Percentiles rank a stretch among this genome's conserved stretches.
These are phyloP conservation scores for Scaptomyza montana DNA, from an alignment of 1,140 invertebrate species.

Conservation along the genomic window DNA sequence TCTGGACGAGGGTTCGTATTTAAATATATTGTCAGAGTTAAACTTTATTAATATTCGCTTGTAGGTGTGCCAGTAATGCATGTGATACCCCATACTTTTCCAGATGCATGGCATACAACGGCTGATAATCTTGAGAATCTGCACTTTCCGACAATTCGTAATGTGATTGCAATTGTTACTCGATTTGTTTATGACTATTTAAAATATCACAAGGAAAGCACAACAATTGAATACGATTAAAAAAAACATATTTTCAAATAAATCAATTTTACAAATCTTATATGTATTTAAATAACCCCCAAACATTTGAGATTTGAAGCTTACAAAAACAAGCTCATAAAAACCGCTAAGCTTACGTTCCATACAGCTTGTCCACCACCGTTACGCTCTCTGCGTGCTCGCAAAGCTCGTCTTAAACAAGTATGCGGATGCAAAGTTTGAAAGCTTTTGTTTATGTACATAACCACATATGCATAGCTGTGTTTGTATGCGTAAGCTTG, in stretches of 20 bases:
- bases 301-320: neutral
- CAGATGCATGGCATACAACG: conserved; percentile 17
- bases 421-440: conserved; percentile 19
- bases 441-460: conserved; percentile 21
- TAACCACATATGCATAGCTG: neutral
- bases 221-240: neutral
- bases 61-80: conserved; percentile 44
- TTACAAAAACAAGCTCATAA: neutral
- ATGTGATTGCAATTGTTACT: conserved; percentile 44
- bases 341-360: neutral
- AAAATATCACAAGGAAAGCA: neutral
- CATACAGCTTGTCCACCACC: neutral
- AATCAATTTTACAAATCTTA: too few relatives aligned
- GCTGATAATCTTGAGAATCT: conserved; percentile 29
- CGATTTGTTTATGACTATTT: conserved; percentile 38
- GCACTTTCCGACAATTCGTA: conserved; percentile 49
- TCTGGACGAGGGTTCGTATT: conserved; percentile 20
- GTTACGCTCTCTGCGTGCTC: neutral
- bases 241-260: too few relatives aligned
- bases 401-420: conserved; percentile 7
- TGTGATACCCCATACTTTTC: conserved; percentile 39
- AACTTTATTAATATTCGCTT: neutral
- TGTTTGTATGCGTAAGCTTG: conserved; percentile 9
- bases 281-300: neutral
- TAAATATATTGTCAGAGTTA: neutral